Base-by-base conservation (phyloP, 2,888 invertebrate species). In the Patella depressa region DNA sequence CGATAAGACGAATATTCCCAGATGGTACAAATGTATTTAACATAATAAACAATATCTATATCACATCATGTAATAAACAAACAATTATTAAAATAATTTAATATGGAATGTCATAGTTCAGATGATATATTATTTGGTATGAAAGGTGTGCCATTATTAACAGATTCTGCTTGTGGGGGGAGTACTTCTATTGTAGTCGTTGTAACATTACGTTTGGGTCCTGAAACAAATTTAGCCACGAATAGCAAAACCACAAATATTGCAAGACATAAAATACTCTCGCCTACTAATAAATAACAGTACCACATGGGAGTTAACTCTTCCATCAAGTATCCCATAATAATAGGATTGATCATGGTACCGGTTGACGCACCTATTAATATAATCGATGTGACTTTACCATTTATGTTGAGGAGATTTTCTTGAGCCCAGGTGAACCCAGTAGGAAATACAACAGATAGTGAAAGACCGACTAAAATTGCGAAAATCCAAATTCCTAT, bases 381-480 rank as follows among this genome's bases (percentile, higher is more conserved):
- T 75, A 92, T 88, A 15, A 87, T 81, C 0, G 92, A 88, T 1
- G 91, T 88, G 11, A 90, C 87, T 78, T 88, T 87, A 59, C 92
- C 91, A 0, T 90, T 89, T 5, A 92, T 86, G n/a, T 87, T 86
- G 34, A 92, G 85, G 34, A 85, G 70, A 74, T 90, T 89, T n/a
- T 86, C 83, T 80, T 92, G 92, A 3, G 90, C 85, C 91, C 92
- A 92, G 4, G 89, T 84, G 59, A 92, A 86, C 11, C 89, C 89
- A 4, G 91, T 86, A 9, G 92, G 91, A 77, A 92, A 91, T 14
- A 92, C 88, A 7, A 91, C 89, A 0, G 91, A 89, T 84, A 92
- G 85, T 4, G 91, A 89, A 15, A 90, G 77, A 1, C 91, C 92
- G 12, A 91, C 81, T 3, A 89, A 70, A 11, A 87, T 86, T 14